A percentile compares a stretch with the other conserved stretches of the same genome.
These are phyloP conservation scores for Anabas testudineus DNA, from an alignment of 2,797 vertebrate species.

Conservation along the genomic window DNA sequence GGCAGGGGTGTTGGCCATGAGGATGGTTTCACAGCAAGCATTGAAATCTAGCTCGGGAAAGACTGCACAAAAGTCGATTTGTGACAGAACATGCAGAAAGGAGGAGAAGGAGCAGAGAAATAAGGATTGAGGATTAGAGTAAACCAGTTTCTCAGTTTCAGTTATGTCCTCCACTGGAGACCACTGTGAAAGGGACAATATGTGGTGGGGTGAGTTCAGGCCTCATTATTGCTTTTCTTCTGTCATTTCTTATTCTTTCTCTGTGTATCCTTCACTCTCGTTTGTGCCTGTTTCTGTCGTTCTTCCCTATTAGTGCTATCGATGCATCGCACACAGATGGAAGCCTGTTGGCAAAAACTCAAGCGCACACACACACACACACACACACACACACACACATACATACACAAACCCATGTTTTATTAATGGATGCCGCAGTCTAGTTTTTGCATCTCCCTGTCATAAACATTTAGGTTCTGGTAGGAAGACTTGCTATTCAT, in stretches of 20 bases:
- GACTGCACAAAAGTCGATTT: not conserved
- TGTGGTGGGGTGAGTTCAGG: slow-evolving; percentile 22
- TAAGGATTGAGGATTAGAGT: slow-evolving; percentile 15
- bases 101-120: not conserved
- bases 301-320: slow-evolving; percentile 50
- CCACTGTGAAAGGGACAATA: slow-evolving; percentile 20
- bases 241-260: slow-evolving; percentile 43
- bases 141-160: slow-evolving; percentile 38
- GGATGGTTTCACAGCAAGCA: slow-evolving; percentile 9
- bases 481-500: slow-evolving; percentile 37
- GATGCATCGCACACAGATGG: slow-evolving; percentile 60
- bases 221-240: slow-evolving; percentile 44
- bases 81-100: slow-evolving; percentile 11
- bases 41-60: slow-evolving; percentile 18
- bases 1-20: slow-evolving; percentile 5
- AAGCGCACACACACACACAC: not conserved
- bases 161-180: slow-evolving; percentile 18
- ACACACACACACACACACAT: slow-evolving; percentile 5
- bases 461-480: slow-evolving; percentile 62
- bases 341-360: slow-evolving; percentile 58
- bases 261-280: slow-evolving; percentile 19
- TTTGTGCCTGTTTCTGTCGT: slow-evolving; percentile 13
- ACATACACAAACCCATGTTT: slow-evolving; percentile 53
- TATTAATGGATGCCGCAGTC: slow-evolving; percentile 66
- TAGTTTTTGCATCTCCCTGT: slow-evolving; percentile 48